Base-by-base conservation (phyloP, 2,113 vertebrate species). In the Chinchilla lanigera region DNA sequence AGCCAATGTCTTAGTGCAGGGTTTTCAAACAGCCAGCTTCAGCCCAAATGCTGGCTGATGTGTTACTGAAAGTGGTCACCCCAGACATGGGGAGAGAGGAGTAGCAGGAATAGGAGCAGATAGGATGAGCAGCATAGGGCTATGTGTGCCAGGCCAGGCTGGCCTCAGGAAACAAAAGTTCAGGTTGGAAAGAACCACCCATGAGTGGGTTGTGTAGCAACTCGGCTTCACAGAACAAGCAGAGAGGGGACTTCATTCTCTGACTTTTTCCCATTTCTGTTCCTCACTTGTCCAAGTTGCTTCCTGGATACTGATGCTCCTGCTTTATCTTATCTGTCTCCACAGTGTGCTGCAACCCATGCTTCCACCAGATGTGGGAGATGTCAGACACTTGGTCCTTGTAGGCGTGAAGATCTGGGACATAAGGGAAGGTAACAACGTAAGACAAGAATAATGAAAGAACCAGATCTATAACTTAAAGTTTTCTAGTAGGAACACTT, bases 61-160 rank as follows among this genome's bases (percentile, higher is more conserved):
- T 2, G 12, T 77, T 47, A 1, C 1, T 33, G n/a, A 24, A 86
- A 50, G 33, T 13, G 7, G 7, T 13, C 8, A 22, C 3, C 7
- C 22, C 24, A 22, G 67, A 54, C 28, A 28, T 22, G 1, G 2
- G 2, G 11, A 28, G 38, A n/a, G 11, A 50, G 69, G 1, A 63
- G 14, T 26, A 47, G 4, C 0, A 24, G n/a, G 61, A 11, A 16
- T 56, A n/a, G 30, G 0, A 0, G 4, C n/a, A n/a, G 7, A 14
- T 1, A 4, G 12, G 77, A 20, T n/a, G 38, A 11, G 13, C 0
- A 11, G 13, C 0, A 9, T 0, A 1, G 19, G 19, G 24, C 3
- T 16, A 12, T 41, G 52, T n/a, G 41, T 54, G 33, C 30, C 12
- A 7, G 41, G 50, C 4, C 50, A 20, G 1, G 47, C 14, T 11